Conservation (phyloP, 92 coral and sea anemone genomes). For the Scolanthus callimorphus region DNA sequence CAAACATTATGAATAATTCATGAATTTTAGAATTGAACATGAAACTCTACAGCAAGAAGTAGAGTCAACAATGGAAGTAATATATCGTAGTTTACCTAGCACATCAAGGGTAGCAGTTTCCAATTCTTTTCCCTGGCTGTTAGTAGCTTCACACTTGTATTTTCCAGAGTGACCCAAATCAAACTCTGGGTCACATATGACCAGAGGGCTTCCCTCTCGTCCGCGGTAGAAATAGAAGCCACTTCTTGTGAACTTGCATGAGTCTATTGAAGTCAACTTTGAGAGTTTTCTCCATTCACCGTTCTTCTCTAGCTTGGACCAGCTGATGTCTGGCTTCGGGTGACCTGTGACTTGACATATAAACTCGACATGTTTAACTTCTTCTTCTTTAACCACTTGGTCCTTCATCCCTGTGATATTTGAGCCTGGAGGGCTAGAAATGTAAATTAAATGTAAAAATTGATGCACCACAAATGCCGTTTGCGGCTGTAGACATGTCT, state of each 20-base stretch:
- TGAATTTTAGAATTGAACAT: no score
- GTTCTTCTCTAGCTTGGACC: slow-evolving; percentile 1
- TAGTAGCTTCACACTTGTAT: slow-evolving; percentile 15
- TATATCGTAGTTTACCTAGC: no score
- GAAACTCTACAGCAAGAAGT: no score
- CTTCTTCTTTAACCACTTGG: slow-evolving; percentile 10
- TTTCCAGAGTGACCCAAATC: slow-evolving; percentile 4
- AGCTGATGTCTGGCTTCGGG: slow-evolving; percentile 20
- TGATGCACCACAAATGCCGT: no score
- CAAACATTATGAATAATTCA: no score
- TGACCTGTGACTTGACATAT: slow-evolving; percentile 9
- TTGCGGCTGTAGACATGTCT: no score
- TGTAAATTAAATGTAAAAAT: no score
- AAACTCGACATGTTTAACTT: background rate
- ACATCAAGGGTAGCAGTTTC: slow-evolving; percentile 4
- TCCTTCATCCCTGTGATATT: background rate
- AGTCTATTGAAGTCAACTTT: background rate
- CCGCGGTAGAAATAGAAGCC: slow-evolving; percentile 7
- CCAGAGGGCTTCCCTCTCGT: slow-evolving; percentile 2
- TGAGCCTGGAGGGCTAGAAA: background rate
- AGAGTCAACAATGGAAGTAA: no score
- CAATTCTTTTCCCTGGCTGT: slow-evolving; percentile 8
- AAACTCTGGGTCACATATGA: slow-evolving; percentile 23
- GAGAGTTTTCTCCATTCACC: background rate
- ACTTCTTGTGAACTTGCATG: background rate